A percentile compares a stretch with the other conserved stretches of the same genome.
Evolutionary conservation across 2,113 vertebrate species (phyloP).

Genomic region (Pogona vitticeps): DNA sequence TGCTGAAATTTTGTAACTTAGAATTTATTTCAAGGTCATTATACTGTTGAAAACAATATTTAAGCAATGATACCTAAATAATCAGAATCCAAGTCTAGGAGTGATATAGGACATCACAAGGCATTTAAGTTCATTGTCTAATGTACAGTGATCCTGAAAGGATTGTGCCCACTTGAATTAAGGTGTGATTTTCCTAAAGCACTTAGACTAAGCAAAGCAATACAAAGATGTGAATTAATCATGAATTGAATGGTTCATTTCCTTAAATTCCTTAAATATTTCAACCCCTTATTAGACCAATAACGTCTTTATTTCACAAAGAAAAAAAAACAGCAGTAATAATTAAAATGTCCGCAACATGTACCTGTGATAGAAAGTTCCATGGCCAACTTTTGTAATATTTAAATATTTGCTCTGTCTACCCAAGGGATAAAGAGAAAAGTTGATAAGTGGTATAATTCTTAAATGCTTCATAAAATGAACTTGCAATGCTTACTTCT

Average conservation of each 20-base stretch:
- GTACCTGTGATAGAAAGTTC: background rate
- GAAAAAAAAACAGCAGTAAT: background rate
- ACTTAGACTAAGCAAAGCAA: background rate
- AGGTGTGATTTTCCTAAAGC: background rate
- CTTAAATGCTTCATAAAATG: background rate
- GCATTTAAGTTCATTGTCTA: background rate
- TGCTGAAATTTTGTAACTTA: fast-evolving
- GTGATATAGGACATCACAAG: background rate
- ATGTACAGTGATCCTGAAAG: background rate
- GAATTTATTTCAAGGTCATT: background rate
- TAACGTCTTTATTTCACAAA: background rate
- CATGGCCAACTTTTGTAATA: background rate
- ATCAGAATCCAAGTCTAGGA: too few relatives aligned
- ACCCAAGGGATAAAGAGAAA: background rate
- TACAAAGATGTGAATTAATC: background rate
- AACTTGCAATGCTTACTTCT: background rate
- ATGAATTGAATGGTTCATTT: background rate
- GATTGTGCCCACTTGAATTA: background rate
- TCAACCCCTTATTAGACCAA: background rate
- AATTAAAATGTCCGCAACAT: background rate
- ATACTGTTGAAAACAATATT: background rate
- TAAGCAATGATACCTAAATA: too few relatives aligned
- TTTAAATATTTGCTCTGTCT: background rate
- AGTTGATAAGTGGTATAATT: background rate
- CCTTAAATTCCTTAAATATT: background rate